A percentile compares a stretch with the other conserved stretches of the same genome.
phyloP scores from a whole-genome alignment of 1,140 invertebrate species.

The Euwallacea similis region DNA sequence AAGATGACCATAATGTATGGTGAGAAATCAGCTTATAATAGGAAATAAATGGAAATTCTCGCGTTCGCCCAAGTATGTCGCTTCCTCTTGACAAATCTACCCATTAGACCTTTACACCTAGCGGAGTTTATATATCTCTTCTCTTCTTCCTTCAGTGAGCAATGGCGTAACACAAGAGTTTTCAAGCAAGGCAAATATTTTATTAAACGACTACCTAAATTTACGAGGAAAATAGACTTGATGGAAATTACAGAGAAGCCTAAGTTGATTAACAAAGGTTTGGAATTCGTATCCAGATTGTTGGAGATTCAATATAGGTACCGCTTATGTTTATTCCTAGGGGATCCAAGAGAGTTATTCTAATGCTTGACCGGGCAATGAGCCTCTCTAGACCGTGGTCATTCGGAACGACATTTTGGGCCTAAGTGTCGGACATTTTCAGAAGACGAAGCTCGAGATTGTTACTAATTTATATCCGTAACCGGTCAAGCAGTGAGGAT shows the following conservation, averaged over 20 bases:
- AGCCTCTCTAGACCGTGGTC: conserved; percentile 14
- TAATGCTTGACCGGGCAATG: conserved; percentile 24
- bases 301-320: not conserved
- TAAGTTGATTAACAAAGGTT: too few species aligned
- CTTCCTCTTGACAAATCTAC: conserved; percentile 24
- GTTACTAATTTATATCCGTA: conserved; percentile 33
- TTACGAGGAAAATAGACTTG: too few species aligned
- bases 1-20: conserved; percentile 6
- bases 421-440: conserved; percentile 24
- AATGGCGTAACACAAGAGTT: not conserved
- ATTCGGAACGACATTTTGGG: conserved; percentile 23
- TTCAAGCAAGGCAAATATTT: too few species aligned
- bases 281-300: too few species aligned
- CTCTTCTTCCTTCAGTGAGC: not conserved
- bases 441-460: conserved; percentile 25
- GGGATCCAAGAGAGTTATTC: conserved; percentile 13
- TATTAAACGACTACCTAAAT: too few species aligned
- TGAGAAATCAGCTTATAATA: conserved; percentile 29
- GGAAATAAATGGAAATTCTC: conserved; percentile 35
- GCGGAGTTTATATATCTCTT: conserved; percentile 12
- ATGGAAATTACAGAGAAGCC: too few species aligned
- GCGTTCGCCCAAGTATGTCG: not conserved
- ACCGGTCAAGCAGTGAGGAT: conserved; percentile 22
- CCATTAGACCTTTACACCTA: conserved; percentile 29
- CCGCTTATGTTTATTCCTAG: conserved; percentile 20